Percentiles rank a stretch among this genome's conserved stretches.
phyloP scores from a whole-genome alignment of 2,797 vertebrate species.

The Hippoglossus hippoglossus region DNA sequence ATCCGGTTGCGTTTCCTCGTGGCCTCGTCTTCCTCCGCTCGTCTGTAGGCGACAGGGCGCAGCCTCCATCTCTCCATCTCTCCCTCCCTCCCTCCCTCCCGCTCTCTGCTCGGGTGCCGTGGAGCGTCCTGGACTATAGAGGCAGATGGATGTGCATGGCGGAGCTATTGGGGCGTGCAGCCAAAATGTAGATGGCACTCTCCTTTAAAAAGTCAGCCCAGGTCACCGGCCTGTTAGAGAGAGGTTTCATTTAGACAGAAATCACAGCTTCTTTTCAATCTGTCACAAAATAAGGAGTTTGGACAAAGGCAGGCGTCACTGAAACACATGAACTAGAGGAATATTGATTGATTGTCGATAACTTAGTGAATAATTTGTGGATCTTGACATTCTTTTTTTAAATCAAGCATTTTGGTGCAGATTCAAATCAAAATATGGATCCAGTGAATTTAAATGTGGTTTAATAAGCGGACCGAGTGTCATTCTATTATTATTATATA shows the following conservation, averaged over 20 bases:
- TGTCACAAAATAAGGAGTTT: too few species aligned
- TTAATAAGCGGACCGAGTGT: too few species aligned
- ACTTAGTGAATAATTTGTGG: too few species aligned
- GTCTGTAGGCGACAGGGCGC: constrained; percentile 39
- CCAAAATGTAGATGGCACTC: constrained; percentile 91
- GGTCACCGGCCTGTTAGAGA: constrained; percentile 84
- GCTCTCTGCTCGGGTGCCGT: constrained; percentile 44
- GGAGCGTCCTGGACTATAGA: constrained; percentile 78
- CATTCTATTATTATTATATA: too few species aligned
- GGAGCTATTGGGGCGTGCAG: constrained; percentile 93
- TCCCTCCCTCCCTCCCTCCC: constrained; percentile 28
- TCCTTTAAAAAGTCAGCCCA: constrained; percentile 92
- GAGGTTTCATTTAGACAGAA: neutral
- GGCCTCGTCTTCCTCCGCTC: constrained; percentile 52
- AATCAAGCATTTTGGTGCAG: too few species aligned
- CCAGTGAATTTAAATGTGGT: too few species aligned
- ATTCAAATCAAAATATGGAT: too few species aligned
- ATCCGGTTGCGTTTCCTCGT: constrained; percentile 41
- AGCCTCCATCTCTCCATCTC: constrained; percentile 18
- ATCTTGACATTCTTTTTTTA: too few species aligned
- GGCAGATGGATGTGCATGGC: constrained; percentile 93
- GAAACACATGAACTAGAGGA: too few species aligned
- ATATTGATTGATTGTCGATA: too few species aligned
- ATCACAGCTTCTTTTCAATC: too few species aligned
- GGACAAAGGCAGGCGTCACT: too few species aligned